These are phyloP conservation scores for Axis porcinus DNA, from an alignment of 2,113 vertebrate genomes.

Conservation along the genomic window DNA sequence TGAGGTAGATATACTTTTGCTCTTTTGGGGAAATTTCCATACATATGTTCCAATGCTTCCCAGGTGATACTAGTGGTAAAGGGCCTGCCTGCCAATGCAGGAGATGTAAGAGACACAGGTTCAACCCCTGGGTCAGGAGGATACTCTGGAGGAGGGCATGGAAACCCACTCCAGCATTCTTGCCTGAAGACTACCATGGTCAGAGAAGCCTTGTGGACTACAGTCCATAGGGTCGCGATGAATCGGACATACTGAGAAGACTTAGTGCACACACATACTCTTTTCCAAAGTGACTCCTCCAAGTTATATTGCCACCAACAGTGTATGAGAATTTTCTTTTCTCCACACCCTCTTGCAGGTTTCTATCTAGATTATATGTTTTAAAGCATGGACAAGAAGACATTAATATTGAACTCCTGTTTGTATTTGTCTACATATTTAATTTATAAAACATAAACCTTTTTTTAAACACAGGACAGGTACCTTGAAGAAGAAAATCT, in stretches of 20 bases:
- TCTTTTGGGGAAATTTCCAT: too few relatives aligned
- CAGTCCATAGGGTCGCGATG: rapidly evolving
- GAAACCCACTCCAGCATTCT: background rate
- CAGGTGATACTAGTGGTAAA: background rate
- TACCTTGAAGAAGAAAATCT: background rate
- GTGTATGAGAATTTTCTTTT: background rate
- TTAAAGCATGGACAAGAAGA: background rate
- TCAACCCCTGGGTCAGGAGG: background rate
- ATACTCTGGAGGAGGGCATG: background rate
- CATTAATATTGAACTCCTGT: background rate
- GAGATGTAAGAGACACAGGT: background rate
- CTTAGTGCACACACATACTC: background rate
- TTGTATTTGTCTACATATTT: background rate
- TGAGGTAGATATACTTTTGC: background rate
- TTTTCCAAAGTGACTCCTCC: background rate
- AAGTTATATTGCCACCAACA: background rate
- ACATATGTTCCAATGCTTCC: background rate
- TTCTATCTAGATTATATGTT: background rate
- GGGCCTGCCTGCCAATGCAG: background rate
- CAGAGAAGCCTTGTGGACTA: background rate
- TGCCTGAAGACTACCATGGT: background rate
- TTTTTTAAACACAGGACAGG: background rate
- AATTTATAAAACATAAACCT: background rate
- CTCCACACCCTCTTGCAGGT: too few relatives aligned
- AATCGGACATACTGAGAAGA: background rate